Evolutionary conservation across 2,113 vertebrate species (phyloP).

Genomic region (Semnopithecus entellus): DNA sequence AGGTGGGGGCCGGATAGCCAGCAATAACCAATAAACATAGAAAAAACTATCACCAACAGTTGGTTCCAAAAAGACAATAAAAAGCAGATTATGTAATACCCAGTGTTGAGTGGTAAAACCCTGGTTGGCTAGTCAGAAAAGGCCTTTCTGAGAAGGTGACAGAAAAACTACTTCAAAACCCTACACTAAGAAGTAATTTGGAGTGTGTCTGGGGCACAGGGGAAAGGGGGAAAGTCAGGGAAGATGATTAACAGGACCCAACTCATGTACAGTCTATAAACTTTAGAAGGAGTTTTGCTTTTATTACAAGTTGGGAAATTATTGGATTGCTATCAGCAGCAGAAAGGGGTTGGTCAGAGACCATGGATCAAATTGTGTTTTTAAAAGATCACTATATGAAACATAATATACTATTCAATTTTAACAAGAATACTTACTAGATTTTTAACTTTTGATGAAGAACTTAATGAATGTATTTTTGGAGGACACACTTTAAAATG

Average conservation of each 20-base stretch:
- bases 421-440: not conserved
- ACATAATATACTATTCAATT: not conserved
- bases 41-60: not conserved
- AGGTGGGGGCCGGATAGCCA: not conserved
- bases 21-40: not conserved
- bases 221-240: not conserved
- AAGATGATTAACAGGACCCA: not conserved
- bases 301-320: not conserved
- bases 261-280: not conserved
- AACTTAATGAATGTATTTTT: not conserved
- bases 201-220: not conserved
- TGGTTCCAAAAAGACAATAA: not conserved
- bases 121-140: not conserved
- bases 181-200: not conserved
- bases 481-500: not conserved
- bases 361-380: not conserved
- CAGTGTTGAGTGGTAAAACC: not conserved
- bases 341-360: not conserved
- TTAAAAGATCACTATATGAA: not conserved
- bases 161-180: not conserved
- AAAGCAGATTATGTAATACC: not conserved
- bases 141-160: not conserved
- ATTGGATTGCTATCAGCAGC: not conserved
- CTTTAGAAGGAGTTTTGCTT: not conserved
- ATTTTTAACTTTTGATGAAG: not conserved